Base-by-base conservation (phyloP, 2,113 vertebrate genomes). In the Collichthys lucidus region DNA sequence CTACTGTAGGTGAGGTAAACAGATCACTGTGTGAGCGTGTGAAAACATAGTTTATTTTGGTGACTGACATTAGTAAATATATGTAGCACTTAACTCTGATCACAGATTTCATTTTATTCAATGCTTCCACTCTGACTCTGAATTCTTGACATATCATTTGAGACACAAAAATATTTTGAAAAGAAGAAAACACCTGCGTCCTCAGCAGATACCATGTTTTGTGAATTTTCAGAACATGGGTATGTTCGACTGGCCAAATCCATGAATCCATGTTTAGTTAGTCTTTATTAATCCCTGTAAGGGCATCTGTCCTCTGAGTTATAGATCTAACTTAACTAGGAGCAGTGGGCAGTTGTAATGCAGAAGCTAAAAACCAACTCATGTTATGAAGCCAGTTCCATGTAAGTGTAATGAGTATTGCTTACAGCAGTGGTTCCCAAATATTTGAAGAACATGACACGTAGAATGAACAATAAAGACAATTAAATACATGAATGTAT, bases 61-160 rank as follows among this genome's bases (percentile, higher is more conserved):
- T 50, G 63, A 52, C 47, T 52, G 69, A 70, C 74, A 76, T 71
- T n/a, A 76, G 52, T 50, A 59, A 31, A 64, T 61, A 9, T 61
- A 62, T 66, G 31, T 44, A 47, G 35, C 29, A 53, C 42, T 42
- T 63, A 42, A 31, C 67, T 49, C 12, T 50, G 57, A 63, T 64
- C 26, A 71, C 26, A 56, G 26, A 16, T 26, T 56, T 61, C 4
- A 62, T 60, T 71, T 26, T 53, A 22, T 17, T 31, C 19, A n/a
- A 17, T 49, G 16, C 17, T 31, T 11, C 16, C 15, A 61, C 42
- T 6, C 16, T 50, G 64, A 71, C 35, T 16, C 40, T 24, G 35
- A 15, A 3, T 44, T 62, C 3, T 46, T 29, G 5, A 26, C 1
- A 10, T 44, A 22, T 44, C 20, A 44, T 63, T 22, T 14, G 6